A percentile compares a stretch with the other conserved stretches of the same genome.
These are phyloP conservation scores for Brachionus rubens DNA, from an alignment of 1,140 invertebrate species.

Conservation along the genomic window DNA sequence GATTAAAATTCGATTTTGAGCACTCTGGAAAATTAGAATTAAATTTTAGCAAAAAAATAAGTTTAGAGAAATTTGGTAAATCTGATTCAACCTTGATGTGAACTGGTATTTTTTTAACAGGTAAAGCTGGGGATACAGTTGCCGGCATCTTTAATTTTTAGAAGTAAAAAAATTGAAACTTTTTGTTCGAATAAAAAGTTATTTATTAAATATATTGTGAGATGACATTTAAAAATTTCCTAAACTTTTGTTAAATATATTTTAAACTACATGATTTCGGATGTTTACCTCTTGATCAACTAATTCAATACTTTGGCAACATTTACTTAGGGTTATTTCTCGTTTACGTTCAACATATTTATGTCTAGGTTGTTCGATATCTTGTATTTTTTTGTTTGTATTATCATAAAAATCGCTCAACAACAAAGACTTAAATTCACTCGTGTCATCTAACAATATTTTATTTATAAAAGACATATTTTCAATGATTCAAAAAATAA, in stretches of 20 bases:
- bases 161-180: not conserved
- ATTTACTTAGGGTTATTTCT: not conserved
- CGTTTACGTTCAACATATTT: slow-evolving; percentile 7
- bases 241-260: not conserved
- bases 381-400: not conserved
- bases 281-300: not conserved
- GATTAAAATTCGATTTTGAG: slow-evolving; percentile 69
- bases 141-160: not conserved
- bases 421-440: not conserved
- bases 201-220: not conserved
- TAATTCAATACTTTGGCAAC: not conserved
- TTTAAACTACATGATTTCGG: slow-evolving; percentile 19
- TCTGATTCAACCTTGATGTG: slow-evolving; percentile 38
- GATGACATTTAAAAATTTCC: not conserved
- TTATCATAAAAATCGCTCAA: slow-evolving; percentile 22
- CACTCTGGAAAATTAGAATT: not conserved
- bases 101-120: slow-evolving; percentile 44
- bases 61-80: not conserved
- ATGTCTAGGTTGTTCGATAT: slow-evolving; percentile 9
- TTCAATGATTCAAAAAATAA: not conserved
- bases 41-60: not conserved
- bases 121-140: not conserved
- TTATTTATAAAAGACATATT: not conserved
- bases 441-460: not conserved
- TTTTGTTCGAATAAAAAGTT: too few species aligned